Evolutionary conservation across 64 coral and sea anemone species (phyloP), one percentile per base, ranked within the genome.

Genomic region (Acropora tenuis): DNA sequence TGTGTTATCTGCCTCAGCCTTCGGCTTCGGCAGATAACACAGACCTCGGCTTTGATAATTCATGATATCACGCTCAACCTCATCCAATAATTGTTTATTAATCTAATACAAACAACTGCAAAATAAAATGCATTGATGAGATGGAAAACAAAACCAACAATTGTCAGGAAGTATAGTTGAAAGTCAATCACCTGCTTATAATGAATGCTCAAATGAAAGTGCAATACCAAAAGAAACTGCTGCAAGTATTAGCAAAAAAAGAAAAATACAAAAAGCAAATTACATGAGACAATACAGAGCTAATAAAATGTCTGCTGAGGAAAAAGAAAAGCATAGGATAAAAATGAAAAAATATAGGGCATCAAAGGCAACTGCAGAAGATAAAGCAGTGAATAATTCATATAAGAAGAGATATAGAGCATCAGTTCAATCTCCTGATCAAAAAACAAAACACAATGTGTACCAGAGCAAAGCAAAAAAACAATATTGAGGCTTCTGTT

Each of bases 41-140:
- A n/a, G n/a, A n/a, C n/a, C n/a, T n/a, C n/a, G n/a, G n/a, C n/a
- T n/a, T n/a, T n/a, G n/a, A n/a, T n/a, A n/a, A n/a, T n/a, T n/a
- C n/a, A n/a, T n/a, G n/a, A n/a, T n/a, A n/a, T n/a, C n/a, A n/a
- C n/a, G n/a, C n/a, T n/a, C n/a, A n/a, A n/a, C n/a, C n/a, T n/a
- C n/a, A n/a, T n/a, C n/a, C n/a, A n/a, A n/a, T n/a, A n/a, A n/a
- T n/a, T n/a, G n/a, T n/a, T n/a, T n/a, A n/a, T 80, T 49, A 80
- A 80, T 58, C 89, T 41, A 30, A 30, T 30, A 91, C 89, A 83
- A 75, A 83, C 76, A 41, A 41, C 45, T 10, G 57, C 88, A 89
- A 89, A 80, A 79, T 76, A 89, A 89, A 89, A 89, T 79, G 75
- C 65, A 79, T 8, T 89, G 44, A 48, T 89, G 43, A 69, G 43